phyloP scores from a whole-genome alignment of 2,113 vertebrate species.

The Nothocercus julius region DNA sequence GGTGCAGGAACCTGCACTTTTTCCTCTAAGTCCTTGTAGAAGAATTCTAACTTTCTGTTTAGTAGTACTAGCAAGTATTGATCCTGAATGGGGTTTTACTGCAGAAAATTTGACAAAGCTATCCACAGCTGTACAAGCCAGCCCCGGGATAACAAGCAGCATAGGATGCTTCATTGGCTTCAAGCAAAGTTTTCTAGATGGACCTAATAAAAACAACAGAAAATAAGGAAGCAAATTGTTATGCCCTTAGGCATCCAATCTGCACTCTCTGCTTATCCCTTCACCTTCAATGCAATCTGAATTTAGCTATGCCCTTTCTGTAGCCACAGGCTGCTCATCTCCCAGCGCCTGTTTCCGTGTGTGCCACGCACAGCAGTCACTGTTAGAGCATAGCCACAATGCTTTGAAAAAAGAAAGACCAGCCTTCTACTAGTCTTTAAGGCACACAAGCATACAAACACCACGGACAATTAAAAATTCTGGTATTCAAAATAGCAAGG shows the following conservation, averaged over 20 bases:
- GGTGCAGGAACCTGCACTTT: too few relatives aligned
- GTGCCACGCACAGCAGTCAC: accelerated
- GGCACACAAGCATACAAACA: not conserved
- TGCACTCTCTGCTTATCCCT: not conserved
- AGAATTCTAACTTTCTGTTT: not conserved
- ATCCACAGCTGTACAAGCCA: not conserved
- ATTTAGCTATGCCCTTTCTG: not conserved
- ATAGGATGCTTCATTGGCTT: not conserved
- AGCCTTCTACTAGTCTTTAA: not conserved
- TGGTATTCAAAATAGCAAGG: not conserved
- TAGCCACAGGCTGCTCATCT: not conserved
- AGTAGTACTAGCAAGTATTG: not conserved
- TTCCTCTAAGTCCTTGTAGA: not conserved
- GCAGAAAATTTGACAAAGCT: not conserved
- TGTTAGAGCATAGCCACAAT: not conserved
- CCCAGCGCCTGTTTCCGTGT: not conserved
- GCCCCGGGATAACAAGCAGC: not conserved
- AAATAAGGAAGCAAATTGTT: not conserved
- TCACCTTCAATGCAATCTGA: not conserved
- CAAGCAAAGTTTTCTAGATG: not conserved
- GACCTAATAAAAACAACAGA: not conserved
- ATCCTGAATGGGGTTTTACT: constrained; percentile 3
- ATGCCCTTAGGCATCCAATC: not conserved
- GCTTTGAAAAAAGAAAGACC: not conserved
- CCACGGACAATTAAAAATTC: not conserved